Evolutionary conservation across 2,888 invertebrate species (phyloP).

Genomic region (Hemithea aestivaria): DNA sequence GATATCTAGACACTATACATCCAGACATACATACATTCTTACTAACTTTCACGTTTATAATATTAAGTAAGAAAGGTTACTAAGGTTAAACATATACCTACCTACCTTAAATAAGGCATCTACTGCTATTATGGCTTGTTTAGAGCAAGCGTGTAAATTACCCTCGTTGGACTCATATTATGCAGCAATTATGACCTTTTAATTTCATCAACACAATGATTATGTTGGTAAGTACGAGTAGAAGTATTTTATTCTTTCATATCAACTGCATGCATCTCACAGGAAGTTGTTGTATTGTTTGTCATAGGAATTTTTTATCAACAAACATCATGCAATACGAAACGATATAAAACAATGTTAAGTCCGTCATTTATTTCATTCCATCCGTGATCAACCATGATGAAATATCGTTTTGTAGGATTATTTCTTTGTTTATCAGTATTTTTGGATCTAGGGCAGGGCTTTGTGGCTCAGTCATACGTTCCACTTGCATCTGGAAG

Average conservation of each 20-base stretch:
- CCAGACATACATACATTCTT: too few relatives aligned
- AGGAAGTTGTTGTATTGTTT: conserved; percentile 69
- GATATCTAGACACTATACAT: too few relatives aligned
- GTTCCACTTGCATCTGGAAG: conserved; percentile 17
- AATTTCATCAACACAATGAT: conserved; percentile 44
- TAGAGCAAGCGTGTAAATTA: too few relatives aligned
- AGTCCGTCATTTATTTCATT: conserved; percentile 26
- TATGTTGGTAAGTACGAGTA: background rate
- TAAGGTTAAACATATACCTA: too few relatives aligned
- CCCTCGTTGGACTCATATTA: too few relatives aligned
- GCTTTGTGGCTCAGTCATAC: conserved; percentile 27
- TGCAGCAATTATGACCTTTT: conserved; percentile 19
- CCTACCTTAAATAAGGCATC: too few relatives aligned
- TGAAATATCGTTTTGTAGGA: conserved; percentile 53
- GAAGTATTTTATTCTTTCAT: conserved; percentile 44
- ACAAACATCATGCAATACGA: conserved; percentile 42
- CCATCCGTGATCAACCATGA: conserved; percentile 48
- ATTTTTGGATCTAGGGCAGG: conserved; percentile 29
- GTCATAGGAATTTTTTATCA: conserved; percentile 53
- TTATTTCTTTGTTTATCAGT: conserved; percentile 40
- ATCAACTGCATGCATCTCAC: conserved; percentile 54
- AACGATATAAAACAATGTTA: conserved; percentile 44
- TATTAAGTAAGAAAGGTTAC: too few relatives aligned
- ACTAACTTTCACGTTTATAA: too few relatives aligned
- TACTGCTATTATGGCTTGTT: too few relatives aligned